Percentiles rank a stretch among this genome's conserved stretches.
Conservation (phyloP, 2,113 vertebrate species). For the Serinus canaria region DNA sequence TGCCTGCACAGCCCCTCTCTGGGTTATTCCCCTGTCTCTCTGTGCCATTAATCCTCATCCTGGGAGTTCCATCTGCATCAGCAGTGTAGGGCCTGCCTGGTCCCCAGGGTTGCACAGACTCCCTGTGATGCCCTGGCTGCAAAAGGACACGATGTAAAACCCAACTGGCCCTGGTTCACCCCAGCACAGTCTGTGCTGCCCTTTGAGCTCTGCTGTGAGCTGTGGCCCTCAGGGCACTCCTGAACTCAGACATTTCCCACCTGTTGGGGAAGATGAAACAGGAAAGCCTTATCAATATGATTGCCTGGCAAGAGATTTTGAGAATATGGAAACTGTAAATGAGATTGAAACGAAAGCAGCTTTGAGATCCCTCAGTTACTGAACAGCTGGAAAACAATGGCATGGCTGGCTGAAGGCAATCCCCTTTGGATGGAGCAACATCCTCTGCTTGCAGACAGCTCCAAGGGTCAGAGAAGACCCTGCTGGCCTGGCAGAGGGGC, state of each 20-base stretch:
- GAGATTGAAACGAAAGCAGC: no score
- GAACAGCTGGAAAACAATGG: no score
- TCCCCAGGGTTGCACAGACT: not conserved
- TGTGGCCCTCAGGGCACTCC: not conserved
- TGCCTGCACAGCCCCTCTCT: not conserved
- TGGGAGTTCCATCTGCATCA: not conserved
- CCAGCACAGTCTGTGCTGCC: not conserved
- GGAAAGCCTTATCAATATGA: no score
- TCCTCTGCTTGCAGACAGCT: no score
- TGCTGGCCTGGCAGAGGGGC: no score
- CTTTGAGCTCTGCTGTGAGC: not conserved
- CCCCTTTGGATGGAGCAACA: no score
- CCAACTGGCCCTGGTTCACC: not conserved
- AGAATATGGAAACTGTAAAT: no score
- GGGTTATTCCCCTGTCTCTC: not conserved
- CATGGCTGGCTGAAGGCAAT: no score
- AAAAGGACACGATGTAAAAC: not conserved
- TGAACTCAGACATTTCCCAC: not conserved
- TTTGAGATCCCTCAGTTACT: no score
- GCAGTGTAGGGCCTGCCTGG: not conserved
- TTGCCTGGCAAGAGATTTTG: no score
- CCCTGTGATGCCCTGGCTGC: not conserved
- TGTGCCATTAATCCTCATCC: rapidly evolving
- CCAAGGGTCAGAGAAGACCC: no score
- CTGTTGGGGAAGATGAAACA: not conserved